Percentiles rank a stretch among this genome's conserved stretches.
Conservation (phyloP, 1,140 invertebrate species). For the Kradibia gibbosae region DNA sequence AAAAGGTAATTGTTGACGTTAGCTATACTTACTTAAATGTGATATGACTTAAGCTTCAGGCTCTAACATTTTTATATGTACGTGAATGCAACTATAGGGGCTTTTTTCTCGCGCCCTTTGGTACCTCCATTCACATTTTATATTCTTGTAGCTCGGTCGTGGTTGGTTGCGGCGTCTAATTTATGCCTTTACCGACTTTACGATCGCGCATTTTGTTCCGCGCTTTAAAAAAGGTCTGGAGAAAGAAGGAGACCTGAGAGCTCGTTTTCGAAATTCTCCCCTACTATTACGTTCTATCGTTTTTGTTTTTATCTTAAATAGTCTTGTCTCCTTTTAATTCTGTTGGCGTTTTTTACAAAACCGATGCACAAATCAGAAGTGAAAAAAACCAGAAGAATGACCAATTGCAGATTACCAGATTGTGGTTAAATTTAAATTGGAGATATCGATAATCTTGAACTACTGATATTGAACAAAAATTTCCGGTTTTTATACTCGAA, state of each 20-base stretch:
- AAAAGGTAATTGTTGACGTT: neutral
- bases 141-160: slow-evolving; percentile 24
- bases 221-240: slow-evolving; percentile 20
- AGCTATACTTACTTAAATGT: neutral
- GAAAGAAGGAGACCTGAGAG: neutral
- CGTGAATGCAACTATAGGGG: neutral
- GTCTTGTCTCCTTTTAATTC: neutral
- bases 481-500: neutral
- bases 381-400: neutral
- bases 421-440: slow-evolving; percentile 4
- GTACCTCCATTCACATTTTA: slow-evolving; percentile 40
- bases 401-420: neutral
- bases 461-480: neutral
- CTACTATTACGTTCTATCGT: neutral
- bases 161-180: slow-evolving; percentile 50
- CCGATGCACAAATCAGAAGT: neutral
- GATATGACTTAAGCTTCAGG: neutral
- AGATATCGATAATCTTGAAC: slow-evolving; percentile 10
- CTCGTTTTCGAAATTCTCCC: slow-evolving; percentile 42
- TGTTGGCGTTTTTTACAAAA: neutral
- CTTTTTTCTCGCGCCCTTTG: slow-evolving; percentile 49
- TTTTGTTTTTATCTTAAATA: slow-evolving; percentile 23
- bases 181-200: slow-evolving; percentile 50
- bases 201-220: slow-evolving; percentile 48
- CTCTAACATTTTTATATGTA: neutral